phyloP scores from a whole-genome alignment of 1,140 invertebrate species.

The Ceratina australensis region DNA sequence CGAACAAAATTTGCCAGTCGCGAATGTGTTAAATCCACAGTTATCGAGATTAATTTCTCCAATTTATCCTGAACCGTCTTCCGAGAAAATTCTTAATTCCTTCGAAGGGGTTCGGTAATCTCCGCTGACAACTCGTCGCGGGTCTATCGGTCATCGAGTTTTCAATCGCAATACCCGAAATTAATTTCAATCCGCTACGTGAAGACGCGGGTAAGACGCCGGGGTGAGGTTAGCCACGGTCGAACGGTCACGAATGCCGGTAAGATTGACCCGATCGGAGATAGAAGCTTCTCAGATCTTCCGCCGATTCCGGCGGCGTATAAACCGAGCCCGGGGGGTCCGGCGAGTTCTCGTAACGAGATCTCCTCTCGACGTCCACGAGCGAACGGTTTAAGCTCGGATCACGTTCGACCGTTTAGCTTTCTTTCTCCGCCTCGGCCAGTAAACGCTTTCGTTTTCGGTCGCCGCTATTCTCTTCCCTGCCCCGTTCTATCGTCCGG shows the following conservation, averaged over 20 bases:
- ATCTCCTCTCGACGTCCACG: constrained; percentile 71
- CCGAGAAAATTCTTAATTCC: not conserved
- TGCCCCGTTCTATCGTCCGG: not conserved
- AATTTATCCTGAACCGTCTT: not conserved
- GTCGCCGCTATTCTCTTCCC: not conserved
- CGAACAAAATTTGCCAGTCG: no score
- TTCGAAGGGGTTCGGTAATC: not conserved
- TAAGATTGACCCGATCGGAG: constrained; percentile 70
- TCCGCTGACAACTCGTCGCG: not conserved
- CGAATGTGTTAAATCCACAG: no score
- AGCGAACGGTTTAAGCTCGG: constrained; percentile 73
- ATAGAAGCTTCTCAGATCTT: constrained; percentile 66
- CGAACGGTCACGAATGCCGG: constrained; percentile 68
- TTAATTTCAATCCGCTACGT: constrained; percentile 65
- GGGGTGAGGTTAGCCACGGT: constrained; percentile 64
- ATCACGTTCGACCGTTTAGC: constrained; percentile 73
- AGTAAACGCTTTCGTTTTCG: constrained; percentile 17
- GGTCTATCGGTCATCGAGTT: constrained; percentile 53
- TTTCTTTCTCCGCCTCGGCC: constrained; percentile 58
- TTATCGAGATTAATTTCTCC: not conserved
- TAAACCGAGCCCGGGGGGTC: no score
- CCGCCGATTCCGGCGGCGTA: constrained; percentile 59
- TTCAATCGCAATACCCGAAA: constrained; percentile 62
- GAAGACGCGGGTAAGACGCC: constrained; percentile 50
- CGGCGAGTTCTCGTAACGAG: constrained; percentile 68